These are phyloP conservation scores for Aphelenchoides avenae DNA, from an alignment of 1,140 invertebrate species.

Conservation along the genomic window DNA sequence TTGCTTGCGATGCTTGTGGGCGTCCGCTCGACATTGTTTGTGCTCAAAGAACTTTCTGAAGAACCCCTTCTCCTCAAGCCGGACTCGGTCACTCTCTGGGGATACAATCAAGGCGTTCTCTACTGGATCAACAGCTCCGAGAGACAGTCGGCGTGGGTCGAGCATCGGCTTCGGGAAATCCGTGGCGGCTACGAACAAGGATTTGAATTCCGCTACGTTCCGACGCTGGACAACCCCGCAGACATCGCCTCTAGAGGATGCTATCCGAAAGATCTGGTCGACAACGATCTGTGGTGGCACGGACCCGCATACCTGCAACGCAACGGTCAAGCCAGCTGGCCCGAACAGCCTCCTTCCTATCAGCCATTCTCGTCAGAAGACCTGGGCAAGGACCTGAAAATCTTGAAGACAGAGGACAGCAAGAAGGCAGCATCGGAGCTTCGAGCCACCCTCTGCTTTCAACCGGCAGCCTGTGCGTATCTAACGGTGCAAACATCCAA, in stretches of 20 bases:
- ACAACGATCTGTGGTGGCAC: slow-evolving; percentile 15
- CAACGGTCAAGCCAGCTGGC: not conserved
- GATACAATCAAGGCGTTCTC: too few species aligned
- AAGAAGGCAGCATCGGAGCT: not conserved
- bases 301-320: slow-evolving; percentile 15
- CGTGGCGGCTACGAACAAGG: too few species aligned
- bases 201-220: slow-evolving; percentile 19
- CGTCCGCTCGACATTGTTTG: too few species aligned
- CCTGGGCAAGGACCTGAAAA: not conserved
- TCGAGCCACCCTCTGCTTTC: not conserved
- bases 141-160: too few species aligned
- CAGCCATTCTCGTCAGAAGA: not conserved
- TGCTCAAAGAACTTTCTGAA: too few species aligned
- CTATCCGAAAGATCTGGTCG: slow-evolving; percentile 5
- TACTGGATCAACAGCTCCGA: too few species aligned
- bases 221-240: slow-evolving; percentile 18
- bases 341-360: not conserved
- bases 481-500: too few species aligned
- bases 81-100: too few species aligned
- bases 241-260: slow-evolving; percentile 13
- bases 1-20: too few species aligned
- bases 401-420: not conserved
- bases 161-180: too few species aligned
- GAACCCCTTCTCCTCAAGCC: too few species aligned
- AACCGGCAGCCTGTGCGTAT: not conserved